Conservation (phyloP, 2,797 vertebrate species). For the Hozukius guyotensis region DNA sequence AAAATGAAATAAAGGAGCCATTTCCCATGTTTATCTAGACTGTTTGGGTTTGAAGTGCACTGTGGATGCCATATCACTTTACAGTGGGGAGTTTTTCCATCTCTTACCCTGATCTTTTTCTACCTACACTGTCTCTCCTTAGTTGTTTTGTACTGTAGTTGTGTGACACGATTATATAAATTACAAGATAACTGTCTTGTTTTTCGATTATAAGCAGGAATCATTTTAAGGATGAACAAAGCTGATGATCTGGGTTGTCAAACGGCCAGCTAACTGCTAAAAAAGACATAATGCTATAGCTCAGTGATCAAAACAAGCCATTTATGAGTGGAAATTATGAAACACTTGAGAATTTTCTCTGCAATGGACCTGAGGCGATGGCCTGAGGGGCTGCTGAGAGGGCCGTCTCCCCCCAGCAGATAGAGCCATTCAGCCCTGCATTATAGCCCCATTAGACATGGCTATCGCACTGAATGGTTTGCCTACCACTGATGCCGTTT, state of each 20-base stretch:
- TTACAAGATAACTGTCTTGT: constrained; percentile 30
- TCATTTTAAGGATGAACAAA: constrained; percentile 51
- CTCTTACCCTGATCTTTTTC: background rate
- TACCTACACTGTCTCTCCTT: background rate
- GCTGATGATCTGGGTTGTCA: constrained; percentile 39
- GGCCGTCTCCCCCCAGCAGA: constrained; percentile 60
- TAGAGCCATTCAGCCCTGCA: constrained; percentile 65
- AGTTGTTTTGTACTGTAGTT: constrained; percentile 19
- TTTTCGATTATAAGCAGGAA: constrained; percentile 26
- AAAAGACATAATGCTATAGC: constrained; percentile 56
- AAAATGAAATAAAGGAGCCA: constrained; percentile 72
- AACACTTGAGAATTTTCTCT: constrained; percentile 69
- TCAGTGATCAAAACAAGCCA: constrained; percentile 70
- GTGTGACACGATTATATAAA: constrained; percentile 31
- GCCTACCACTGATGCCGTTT: constrained; percentile 47
- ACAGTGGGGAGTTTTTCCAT: constrained; percentile 17
- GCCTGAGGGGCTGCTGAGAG: constrained; percentile 71
- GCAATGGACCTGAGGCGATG: constrained; percentile 72
- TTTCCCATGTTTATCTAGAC: constrained; percentile 73
- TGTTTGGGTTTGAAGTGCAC: constrained; percentile 54
- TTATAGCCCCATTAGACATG: constrained; percentile 78
- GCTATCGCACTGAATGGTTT: constrained; percentile 65
- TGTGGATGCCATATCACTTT: constrained; percentile 39
- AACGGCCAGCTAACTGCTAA: constrained; percentile 40
- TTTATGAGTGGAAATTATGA: constrained; percentile 72